Evolutionary conservation across 2,888 invertebrate genomes (phyloP), one percentile per base, ranked within the genome.

Genomic region (Cryptus viduatorius): DNA sequence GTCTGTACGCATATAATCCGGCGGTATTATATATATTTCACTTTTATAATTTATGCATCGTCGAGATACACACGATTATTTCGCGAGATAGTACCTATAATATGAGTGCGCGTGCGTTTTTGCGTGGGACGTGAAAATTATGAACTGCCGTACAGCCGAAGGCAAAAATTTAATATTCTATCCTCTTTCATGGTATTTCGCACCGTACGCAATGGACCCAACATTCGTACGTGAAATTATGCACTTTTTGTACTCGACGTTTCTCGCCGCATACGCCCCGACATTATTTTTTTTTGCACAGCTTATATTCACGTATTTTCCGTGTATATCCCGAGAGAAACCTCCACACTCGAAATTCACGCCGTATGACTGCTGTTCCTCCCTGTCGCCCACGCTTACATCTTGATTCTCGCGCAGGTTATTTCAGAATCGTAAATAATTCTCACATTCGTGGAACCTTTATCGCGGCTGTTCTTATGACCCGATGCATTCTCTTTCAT

Each of bases 81-180:
- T 87, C 87, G 83, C 86, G 85, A 90, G 89, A 90, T 90, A 90
- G 87, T 79, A 75, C 53, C 64, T 72, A 44, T 71, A 37, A 68
- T 77, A 67, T 10, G 29, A 72, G 79, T 56, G 77, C 68, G 59
- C 24, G 44, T 61, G 14, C 37, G 37, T 37, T 81, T 68, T 79
- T 78, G 89, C 89, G 90, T 91, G 89, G 91, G 91, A 88, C 88
- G 89, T 87, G 89, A 88, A 90, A 90, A 91, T 91, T 90, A 90
- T 90, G 88, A 89, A 91, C 90, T 89, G 87, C 82, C 72, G 88
- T 89, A 88, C 88, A 87, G 87, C 56, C 89, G 68, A 64, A 19
- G 61, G 65, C 87, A 88, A 90, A 89, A 89, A 68, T 86, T 5
- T 76, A 37, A 50, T 79, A 69, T 65, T 48, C 48, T 64, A 29